Conservation (phyloP, 2,797 vertebrate genomes). For the Dryobates pubescens region DNA sequence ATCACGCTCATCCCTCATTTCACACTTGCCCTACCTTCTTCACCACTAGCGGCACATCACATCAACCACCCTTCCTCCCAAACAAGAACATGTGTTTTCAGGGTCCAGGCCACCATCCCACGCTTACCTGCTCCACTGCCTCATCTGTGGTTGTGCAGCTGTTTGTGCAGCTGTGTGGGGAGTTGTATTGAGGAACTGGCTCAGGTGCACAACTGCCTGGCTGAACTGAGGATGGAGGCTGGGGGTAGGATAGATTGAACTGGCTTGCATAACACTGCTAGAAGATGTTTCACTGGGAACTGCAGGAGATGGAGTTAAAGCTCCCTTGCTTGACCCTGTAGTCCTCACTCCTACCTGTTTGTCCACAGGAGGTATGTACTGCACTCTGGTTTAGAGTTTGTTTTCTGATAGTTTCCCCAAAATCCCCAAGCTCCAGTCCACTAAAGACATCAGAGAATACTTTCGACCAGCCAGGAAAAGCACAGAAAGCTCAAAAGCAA, state of each 20-base stretch:
- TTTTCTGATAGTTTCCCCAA: background rate
- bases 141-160: background rate
- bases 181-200: background rate
- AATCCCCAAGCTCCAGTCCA: background rate
- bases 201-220: background rate
- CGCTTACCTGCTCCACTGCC: background rate
- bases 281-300: no score
- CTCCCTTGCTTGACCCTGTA: background rate
- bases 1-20: background rate
- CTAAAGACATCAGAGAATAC: background rate
- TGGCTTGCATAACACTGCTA: rapidly evolving
- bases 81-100: background rate
- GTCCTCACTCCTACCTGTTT: background rate
- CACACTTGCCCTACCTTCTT: background rate
- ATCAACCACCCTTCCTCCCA: background rate
- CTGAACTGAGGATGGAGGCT: rapidly evolving
- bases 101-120: background rate
- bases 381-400: background rate
- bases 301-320: background rate
- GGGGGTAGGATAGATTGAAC: rapidly evolving
- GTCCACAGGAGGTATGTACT: background rate
- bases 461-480: background rate
- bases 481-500: background rate
- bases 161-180: background rate
- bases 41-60: rapidly evolving